phyloP scores from a whole-genome alignment of 2,113 vertebrate species.

The Pica pica region DNA sequence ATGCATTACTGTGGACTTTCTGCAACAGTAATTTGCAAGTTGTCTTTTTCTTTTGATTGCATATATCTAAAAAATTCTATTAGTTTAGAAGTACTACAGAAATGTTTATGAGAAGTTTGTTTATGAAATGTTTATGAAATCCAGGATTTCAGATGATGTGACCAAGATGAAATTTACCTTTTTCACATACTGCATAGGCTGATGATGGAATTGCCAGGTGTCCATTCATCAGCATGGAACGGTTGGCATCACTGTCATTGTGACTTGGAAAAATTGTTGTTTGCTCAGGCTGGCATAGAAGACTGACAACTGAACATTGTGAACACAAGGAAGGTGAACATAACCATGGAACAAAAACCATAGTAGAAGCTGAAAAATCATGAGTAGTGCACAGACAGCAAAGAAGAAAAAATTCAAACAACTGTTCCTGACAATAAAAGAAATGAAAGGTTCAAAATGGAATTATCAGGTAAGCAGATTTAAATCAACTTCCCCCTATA shows the following conservation, averaged over 20 bases:
- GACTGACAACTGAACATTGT: neutral
- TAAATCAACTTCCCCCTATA: neutral
- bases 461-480: neutral
- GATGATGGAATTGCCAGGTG: neutral
- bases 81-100: neutral
- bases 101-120: neutral
- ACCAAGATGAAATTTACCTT: neutral
- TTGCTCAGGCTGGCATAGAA: neutral
- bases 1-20: neutral
- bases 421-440: neutral
- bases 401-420: neutral
- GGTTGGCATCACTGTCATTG: neutral
- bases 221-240: neutral
- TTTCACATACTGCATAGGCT: neutral
- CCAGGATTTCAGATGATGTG: neutral
- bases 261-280: neutral
- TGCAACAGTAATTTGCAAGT: neutral
- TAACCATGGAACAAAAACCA: neutral
- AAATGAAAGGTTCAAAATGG: neutral
- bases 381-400: neutral
- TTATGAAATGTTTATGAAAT: neutral
- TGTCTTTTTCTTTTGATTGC: neutral
- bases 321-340: neutral
- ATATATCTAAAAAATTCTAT: neutral
- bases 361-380: neutral